Evolutionary conservation across 2,797 vertebrate genomes (phyloP), one percentile per base, ranked within the genome.

Genomic region (Limnodromus scolopaceus): DNA sequence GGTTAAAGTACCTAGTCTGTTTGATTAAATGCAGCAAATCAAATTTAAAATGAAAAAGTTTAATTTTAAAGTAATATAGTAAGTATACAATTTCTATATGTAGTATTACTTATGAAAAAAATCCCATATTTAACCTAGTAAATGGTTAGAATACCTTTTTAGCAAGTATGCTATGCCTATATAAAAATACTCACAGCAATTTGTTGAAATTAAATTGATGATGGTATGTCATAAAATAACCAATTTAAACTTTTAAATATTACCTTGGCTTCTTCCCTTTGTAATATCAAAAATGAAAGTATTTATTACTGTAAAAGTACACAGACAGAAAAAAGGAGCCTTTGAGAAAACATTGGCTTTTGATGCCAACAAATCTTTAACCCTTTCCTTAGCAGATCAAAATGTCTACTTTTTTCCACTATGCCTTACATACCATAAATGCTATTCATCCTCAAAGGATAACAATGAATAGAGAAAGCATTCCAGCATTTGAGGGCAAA

Each of bases 1-100:
- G 39, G 76, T 93, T 93, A 53, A 92, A 89, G 63, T 63, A 84
- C 20, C 20, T 51, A 81, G 55, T 93, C 41, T 94, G 30, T 72
- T 74, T 86, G 36, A 80, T 24, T 63, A 96, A 94, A 95, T 94
- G 61, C 45, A 79, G 28, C 51, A 96, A 93, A 92, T 92, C 66
- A 93, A 78, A 53, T 38, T 13, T 68, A 80, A 77, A 87, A 74
- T 34, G 71, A 38, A 68, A 46, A 75, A 18, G 6, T 64, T 92
- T 91, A 17, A 78, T 61, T 92, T 92, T 71, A 84, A 38, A 81
- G 51, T 74, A 30, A 88, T n/a, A 78, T 54, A 32, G 28, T 32
- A 32, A 32, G 30, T 54, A 28, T 19, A 30, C 17, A 17, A 32
- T 32, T 32, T 54, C 30, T 30, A 18, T 53, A 53, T 53, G 51